phyloP scores from a whole-genome alignment of 2,113 vertebrate species.

The Cottus gobio region DNA sequence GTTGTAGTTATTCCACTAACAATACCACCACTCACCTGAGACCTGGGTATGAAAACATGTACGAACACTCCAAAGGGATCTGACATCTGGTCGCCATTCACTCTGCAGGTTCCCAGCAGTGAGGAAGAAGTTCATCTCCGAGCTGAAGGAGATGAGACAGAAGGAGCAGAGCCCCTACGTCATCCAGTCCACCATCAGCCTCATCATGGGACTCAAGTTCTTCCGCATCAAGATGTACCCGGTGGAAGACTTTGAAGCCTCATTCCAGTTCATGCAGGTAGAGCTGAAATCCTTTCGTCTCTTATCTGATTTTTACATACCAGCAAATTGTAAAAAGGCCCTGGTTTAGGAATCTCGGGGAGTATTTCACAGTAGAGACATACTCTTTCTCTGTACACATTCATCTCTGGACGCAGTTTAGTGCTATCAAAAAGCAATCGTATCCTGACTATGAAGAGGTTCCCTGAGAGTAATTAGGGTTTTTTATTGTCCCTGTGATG shows the following conservation, averaged over 20 bases:
- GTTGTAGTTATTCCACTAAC: background rate
- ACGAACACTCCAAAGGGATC: constrained; percentile 16
- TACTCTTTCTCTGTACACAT: background rate
- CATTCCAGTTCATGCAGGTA: constrained; percentile 99
- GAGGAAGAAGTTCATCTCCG: constrained; percentile 97
- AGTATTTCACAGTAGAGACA: background rate
- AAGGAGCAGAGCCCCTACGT: constrained; percentile 95
- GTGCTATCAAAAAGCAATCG: constrained; percentile 2
- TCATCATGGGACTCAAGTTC: constrained; percentile 99
- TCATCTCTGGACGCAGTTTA: constrained; percentile 38
- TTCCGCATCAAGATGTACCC: constrained; percentile 99
- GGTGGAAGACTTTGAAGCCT: constrained; percentile 98
- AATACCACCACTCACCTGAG: background rate
- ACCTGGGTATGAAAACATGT: constrained; percentile 11
- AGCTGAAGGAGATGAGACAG: constrained; percentile 95
- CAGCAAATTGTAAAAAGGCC: background rate
- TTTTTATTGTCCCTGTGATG: constrained; percentile 35
- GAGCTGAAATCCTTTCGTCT: background rate
- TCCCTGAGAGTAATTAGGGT: constrained; percentile 26
- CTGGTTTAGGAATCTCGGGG: background rate
- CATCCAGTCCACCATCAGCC: constrained; percentile 96
- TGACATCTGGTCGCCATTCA: constrained; percentile 25
- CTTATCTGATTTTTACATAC: background rate
- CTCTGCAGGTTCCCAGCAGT: constrained; percentile 92
- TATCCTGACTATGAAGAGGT: background rate